Conservation (phyloP, 2,888 invertebrate genomes). For the Agapetus fuscipes region DNA sequence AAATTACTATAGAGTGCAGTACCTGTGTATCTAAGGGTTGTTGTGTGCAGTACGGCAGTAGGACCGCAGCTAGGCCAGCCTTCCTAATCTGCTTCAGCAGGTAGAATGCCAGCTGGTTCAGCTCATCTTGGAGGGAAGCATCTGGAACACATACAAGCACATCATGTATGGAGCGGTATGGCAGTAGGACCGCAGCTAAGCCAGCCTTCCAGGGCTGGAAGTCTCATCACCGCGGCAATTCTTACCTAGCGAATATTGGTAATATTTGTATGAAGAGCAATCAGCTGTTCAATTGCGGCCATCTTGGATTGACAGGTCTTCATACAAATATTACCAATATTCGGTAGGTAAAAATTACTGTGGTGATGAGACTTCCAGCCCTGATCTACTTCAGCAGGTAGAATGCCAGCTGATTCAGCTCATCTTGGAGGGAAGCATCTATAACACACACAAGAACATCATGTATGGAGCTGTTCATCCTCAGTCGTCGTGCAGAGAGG, state of each 20-base stretch:
- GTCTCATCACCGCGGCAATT: no score
- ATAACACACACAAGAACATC: no score
- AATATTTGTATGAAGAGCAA: no score
- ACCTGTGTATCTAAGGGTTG: slow-evolving; percentile 22
- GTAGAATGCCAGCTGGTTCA: slow-evolving; percentile 46
- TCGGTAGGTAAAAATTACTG: no score
- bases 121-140: slow-evolving; percentile 30
- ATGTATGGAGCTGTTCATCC: no score
- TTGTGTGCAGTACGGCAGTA: slow-evolving; percentile 26
- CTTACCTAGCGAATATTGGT: no score
- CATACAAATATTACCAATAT: no score
- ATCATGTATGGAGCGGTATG: slow-evolving; percentile 26
- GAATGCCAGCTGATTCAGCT: slow-evolving; percentile 43
- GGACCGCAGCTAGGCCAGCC: slow-evolving; percentile 32
- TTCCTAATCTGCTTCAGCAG: slow-evolving; percentile 43
- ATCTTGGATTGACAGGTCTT: no score
- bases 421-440: slow-evolving; percentile 28
- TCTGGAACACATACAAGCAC: slow-evolving; percentile 24
- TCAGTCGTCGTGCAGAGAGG: no score
- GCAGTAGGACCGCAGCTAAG: slow-evolving; percentile 31
- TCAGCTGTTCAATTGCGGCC: no score
- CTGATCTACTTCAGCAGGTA: slow-evolving; percentile 47
- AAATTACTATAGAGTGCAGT: not conserved
- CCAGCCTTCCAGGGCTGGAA: slow-evolving; percentile 39
- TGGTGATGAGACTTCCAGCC: no score